Percentiles rank a stretch among this genome's conserved stretches.
Conservation (phyloP, 2,113 vertebrate species). For the Dendropsophus ebraccatus region DNA sequence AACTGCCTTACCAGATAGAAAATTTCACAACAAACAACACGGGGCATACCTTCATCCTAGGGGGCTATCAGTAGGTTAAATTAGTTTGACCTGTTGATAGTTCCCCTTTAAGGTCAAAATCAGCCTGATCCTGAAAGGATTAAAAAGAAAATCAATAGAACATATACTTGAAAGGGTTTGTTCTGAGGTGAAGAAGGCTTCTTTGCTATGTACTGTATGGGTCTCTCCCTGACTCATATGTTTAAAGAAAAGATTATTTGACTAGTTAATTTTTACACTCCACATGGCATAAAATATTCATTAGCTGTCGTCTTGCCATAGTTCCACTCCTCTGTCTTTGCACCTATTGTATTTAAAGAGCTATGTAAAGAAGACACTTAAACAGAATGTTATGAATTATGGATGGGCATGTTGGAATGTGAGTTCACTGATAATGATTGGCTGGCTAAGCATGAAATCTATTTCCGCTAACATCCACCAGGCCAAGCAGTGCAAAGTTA, state of each 20-base stretch:
- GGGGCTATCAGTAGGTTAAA: no score
- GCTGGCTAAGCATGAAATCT: not conserved
- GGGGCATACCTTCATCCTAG: no score
- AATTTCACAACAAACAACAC: no score
- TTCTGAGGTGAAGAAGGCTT: not conserved
- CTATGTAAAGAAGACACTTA: slow-evolving; percentile 4
- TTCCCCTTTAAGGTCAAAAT: no score
- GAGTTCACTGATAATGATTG: not conserved
- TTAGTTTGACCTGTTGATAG: no score
- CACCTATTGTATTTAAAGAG: slow-evolving; percentile 9
- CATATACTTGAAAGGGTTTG: no score
- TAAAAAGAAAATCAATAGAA: no score
- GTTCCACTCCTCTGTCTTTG: not conserved
- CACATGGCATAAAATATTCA: not conserved
- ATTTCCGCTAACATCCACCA: not conserved
- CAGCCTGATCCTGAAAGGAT: no score
- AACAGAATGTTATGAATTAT: not conserved
- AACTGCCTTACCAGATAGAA: no score
- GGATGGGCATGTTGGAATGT: not conserved
- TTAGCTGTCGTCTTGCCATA: not conserved
- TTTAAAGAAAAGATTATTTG: not conserved
- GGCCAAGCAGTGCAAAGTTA: not conserved
- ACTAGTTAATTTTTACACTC: not conserved
- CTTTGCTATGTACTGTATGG: not conserved
- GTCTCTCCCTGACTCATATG: not conserved